Base-by-base conservation (phyloP, 2,888 invertebrate genomes). In the Drosophila lacicola region DNA sequence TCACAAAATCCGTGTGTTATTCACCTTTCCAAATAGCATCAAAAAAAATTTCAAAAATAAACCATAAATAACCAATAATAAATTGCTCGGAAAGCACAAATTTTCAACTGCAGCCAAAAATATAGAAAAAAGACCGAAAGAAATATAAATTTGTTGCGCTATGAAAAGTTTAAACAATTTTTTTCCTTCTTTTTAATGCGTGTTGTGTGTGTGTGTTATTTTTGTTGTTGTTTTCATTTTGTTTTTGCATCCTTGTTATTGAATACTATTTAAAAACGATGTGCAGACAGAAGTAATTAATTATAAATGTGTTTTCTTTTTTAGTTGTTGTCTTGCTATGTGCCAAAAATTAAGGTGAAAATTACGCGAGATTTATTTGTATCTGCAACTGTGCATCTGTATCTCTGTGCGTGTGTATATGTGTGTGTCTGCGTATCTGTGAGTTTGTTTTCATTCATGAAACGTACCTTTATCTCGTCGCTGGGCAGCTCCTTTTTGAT, bases 391-490 rank as follows among this genome's bases (percentile, higher is more conserved):
- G 29, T 37, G 6, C 34, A 33, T 51, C 13, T 47, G 21, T 37
- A 13, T 45, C 13, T 47, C 11, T 34, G 1, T 37, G 13, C 47
- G 0, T 21, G 6, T 45, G 19, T n/a, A 13, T 14, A 9, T 17
- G 21, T 19, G 56, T 41, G 45, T 37, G n/a, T 14, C 19, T 13
- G 8, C 33, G 8, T 11, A n/a, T 11, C 0, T 36, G n/a, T 29
- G n/a, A 25, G 6, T 42, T 13, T 19, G 39, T 37, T 53, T 75
- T 78, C 78, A 75, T 75, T 76, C 80, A 74, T 77, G 65, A 76
- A 71, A 79, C 91, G 89, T 93, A 96, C 96, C 94, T 96, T 96
- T 91, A 96, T 96, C 93, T 96, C 96, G 93, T 96, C 96, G 92
- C 95, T 95, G 70, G 93, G 92, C 84, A 94, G 93, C 91, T 96